Percentiles rank a stretch among this genome's conserved stretches.
phyloP scores from a whole-genome alignment of 2,888 invertebrate species.

The Microplitis manilae region DNA sequence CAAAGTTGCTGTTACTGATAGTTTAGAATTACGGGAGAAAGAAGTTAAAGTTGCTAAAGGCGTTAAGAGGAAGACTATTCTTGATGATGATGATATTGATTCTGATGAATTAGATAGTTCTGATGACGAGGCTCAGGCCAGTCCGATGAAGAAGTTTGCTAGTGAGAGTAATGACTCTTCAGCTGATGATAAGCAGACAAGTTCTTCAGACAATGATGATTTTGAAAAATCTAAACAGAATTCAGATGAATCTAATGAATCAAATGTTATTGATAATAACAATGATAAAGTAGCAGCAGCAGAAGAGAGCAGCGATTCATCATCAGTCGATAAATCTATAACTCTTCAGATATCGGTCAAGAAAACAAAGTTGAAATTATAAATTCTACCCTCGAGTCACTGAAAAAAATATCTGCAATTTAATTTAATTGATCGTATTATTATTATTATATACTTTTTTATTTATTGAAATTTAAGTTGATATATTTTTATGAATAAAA shows the following conservation, averaged over 20 bases:
- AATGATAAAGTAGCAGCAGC: conserved; percentile 2
- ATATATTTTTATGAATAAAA: background rate
- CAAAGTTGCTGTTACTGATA: conserved; percentile 72
- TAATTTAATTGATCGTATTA: background rate
- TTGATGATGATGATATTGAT: conserved; percentile 62
- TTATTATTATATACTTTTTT: background rate
- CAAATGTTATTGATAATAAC: conserved; percentile 31
- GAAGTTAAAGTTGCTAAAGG: background rate
- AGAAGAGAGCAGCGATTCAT: conserved; percentile 1
- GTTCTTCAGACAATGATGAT: conserved; percentile 13
- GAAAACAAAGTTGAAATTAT: background rate
- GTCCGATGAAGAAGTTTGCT: conserved; percentile 41
- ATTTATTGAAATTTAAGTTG: background rate
- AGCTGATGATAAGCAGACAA: conserved; percentile 13
- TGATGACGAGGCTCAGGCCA: conserved; percentile 52
- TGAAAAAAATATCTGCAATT: background rate
- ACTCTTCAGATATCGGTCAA: background rate
- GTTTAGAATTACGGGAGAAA: background rate
- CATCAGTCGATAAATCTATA: background rate
- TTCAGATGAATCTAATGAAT: conserved; percentile 8
- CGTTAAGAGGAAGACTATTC: conserved; percentile 52
- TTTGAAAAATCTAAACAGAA: background rate
- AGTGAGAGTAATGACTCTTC: conserved; percentile 24
- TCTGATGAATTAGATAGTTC: conserved; percentile 61
- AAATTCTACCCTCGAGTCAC: background rate